Base-by-base conservation (phyloP, 1,140 invertebrate genomes). In the Samia ricini region DNA sequence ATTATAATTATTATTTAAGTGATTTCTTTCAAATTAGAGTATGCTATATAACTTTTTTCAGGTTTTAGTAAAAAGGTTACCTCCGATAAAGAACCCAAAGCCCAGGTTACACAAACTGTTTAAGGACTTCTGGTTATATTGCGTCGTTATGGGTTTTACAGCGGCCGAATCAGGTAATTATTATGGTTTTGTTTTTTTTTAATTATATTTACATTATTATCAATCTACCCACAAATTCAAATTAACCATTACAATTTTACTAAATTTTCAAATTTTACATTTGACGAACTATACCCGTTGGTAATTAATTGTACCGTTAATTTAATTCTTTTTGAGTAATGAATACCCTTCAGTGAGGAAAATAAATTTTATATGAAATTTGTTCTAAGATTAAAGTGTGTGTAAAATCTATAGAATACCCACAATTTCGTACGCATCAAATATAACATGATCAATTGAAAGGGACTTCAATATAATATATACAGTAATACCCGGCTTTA, bases 111-210 rank as follows among this genome's bases (percentile, higher is more conserved):
- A 98, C 72, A 99, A 99, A 83, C 90, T 99, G 3, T 99, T 99
- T 85, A 94, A 98, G 76, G 98, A 99, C 88, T 99, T 99, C 85
- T 99, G 99, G 99, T 92, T 99, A 8, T 99, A 99, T 83, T 99
- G 98, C 81, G 98, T 99, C n/a, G 96, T 99, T 6, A 98, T 99
- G 95, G 98, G 98, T 21, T 99, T 99, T 85, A 98, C 98, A 2
- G 94, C 95, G 0, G 94, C 95, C 42, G 94, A 96, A 72, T 94
- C 95, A 82, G 94, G 95, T 95, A 76, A 63, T 54, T 77, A 75
- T 61, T 23, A 48, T 59, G 48, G 6, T 23, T 54, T 60, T 49
- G 29, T 65, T 42, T 18, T 54, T 64, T 22, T 57, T 24, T 36
- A 18, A 18, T 55, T 7, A 52, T 51, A 55, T 62, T 50, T 23